These are phyloP conservation scores for Neria commutata DNA, from an alignment of 2,888 invertebrate species.

Conservation along the genomic window DNA sequence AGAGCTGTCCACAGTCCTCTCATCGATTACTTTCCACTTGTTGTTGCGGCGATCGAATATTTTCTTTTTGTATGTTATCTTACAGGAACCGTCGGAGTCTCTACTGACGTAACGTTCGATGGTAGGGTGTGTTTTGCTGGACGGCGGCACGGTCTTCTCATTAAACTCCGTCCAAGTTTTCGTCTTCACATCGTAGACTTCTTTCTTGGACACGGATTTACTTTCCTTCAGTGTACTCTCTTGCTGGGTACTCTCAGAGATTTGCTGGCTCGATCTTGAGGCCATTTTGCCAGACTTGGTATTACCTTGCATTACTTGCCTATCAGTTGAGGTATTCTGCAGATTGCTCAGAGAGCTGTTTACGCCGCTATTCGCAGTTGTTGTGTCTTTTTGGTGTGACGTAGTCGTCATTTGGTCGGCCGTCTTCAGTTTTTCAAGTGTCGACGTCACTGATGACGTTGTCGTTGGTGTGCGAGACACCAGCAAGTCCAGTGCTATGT, in stretches of 20 bases:
- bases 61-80: constrained; percentile 61
- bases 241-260: constrained; percentile 38
- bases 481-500: too few relatives aligned
- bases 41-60: constrained; percentile 59
- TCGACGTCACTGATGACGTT: constrained; percentile 38
- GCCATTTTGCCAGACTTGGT: constrained; percentile 8
- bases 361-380: neutral
- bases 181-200: constrained; percentile 60
- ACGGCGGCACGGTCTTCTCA: constrained; percentile 45
- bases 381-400: constrained; percentile 19
- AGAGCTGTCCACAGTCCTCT: constrained; percentile 64
- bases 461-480: too few relatives aligned
- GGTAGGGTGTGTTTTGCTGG: constrained; percentile 51
- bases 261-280: constrained; percentile 30
- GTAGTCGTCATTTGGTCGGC: neutral
- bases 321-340: constrained; percentile 7
- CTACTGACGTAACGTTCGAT: constrained; percentile 61
- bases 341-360: neutral
- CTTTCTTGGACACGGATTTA: constrained; percentile 49
- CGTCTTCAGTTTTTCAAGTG: too few relatives aligned
- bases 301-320: constrained; percentile 4
- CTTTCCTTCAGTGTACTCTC: constrained; percentile 41
- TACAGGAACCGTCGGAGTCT: constrained; percentile 58
- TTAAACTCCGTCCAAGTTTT: constrained; percentile 59
- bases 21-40: constrained; percentile 63